Evolutionary conservation across 2,888 invertebrate genomes (phyloP).

Genomic region (Idaea dimidiata): DNA sequence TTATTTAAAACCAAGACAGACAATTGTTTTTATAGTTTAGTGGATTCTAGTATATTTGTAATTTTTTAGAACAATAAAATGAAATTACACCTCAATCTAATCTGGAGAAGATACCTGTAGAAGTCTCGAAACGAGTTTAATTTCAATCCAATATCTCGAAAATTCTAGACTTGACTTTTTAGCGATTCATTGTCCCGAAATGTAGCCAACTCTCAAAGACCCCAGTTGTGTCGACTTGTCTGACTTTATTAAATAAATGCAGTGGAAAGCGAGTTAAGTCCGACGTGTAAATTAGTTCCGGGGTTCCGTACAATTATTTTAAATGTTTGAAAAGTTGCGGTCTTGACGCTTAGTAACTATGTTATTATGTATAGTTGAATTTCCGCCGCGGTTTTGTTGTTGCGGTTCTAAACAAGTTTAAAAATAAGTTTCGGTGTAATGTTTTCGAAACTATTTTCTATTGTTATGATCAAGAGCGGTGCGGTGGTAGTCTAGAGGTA

Average conservation of each 20-base stretch:
- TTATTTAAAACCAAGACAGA: no score
- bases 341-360: constrained; percentile 9
- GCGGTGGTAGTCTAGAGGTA: no score
- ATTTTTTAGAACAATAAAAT: no score
- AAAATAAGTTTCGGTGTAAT: not conserved
- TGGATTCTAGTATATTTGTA: no score
- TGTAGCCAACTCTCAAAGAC: constrained; percentile 19
- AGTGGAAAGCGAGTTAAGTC: constrained; percentile 20
- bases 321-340: constrained; percentile 15
- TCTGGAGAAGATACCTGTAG: no score
- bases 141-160: no score
- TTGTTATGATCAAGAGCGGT: not conserved
- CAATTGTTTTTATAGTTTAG: no score
- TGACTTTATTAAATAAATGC: constrained; percentile 32
- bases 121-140: no score
- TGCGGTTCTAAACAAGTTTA: not conserved
- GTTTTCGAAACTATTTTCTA: not conserved
- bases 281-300: constrained; percentile 30
- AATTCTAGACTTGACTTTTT: not conserved
- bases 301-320: constrained; percentile 30
- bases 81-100: no score
- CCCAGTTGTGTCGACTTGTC: constrained; percentile 25
- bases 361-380: not conserved
- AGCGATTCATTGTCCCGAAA: constrained; percentile 16
- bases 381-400: not conserved